Evolutionary conservation across 2,888 invertebrate genomes (phyloP), one percentile per base, ranked within the genome.

Genomic region (Parnassius smintheus): DNA sequence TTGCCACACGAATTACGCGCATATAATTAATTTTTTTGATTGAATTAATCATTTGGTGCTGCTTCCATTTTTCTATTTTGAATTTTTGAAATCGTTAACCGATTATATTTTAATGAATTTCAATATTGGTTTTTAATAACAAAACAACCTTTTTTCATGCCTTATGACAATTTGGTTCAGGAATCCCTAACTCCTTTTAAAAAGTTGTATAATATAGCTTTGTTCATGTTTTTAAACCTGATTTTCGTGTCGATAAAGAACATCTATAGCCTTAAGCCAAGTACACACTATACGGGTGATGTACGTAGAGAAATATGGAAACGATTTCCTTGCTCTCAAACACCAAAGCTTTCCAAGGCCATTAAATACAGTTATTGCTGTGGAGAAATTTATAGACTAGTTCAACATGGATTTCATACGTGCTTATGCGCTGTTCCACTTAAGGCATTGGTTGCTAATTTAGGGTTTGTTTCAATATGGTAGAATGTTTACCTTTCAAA

Each of bases 331-430:
- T 49, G 35, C 44, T 54, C 44, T 44, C 4, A 35, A n/a, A 56
- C 18, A 46, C 56, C 48, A 56, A 48, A 13, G 13, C 41, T 49
- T 56, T 25, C 35, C 46, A n/a, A 35, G 25, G 13, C 35, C 41
- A 49, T 56, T 56, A 35, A 49, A 56, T 4, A 56, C 41, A 9
- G n/a, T 22, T 22, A 35, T 10, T 41, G 13, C n/a, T 35, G 18
- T 11, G 3, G 35, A 49, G 56, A 56, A 12, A 18, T 25, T 9
- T 49, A n/a, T n/a, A 53, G 53, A 48, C 41, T 9, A 13, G 10
- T 48, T 41, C n/a, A 56, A 48, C 48, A 49, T 41, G 41, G 35
- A 56, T 48, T 56, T 56, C 48, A 13, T 35, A 56, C 56, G 56
- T 49, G 56, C 22, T 41, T 56, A 56, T 11, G 9, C 41, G 25